phyloP scores from a whole-genome alignment of 2,113 vertebrate genomes.

The Eira barbara region DNA sequence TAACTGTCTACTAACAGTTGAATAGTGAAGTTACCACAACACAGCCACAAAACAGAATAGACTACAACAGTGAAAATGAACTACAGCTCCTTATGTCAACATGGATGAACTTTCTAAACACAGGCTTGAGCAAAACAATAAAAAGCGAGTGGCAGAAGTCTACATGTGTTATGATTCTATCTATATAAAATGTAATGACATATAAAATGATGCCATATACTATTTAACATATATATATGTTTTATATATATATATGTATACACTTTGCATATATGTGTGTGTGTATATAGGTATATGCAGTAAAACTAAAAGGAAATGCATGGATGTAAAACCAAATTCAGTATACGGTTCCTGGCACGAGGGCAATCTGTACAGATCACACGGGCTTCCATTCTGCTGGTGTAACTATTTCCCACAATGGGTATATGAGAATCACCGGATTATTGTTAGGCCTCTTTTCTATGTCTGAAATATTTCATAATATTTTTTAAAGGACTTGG shows the following conservation, averaged over 20 bases:
- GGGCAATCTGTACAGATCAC: neutral
- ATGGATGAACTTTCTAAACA: neutral
- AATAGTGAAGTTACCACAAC: neutral
- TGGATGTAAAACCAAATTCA: neutral
- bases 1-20: neutral
- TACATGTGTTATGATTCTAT: neutral
- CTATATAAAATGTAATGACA: neutral
- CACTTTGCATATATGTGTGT: neutral
- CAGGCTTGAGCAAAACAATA: neutral
- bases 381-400: neutral
- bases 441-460: neutral
- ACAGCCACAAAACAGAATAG: neutral
- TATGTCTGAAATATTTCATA: neutral
- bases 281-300: neutral
- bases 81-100: neutral
- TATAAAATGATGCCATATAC: neutral
- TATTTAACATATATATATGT: neutral
- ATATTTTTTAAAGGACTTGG: neutral
- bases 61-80: neutral
- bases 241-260: too few species aligned
- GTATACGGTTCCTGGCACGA: neutral
- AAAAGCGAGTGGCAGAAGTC: neutral
- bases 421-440: neutral
- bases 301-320: neutral
- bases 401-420: neutral